Conservation (phyloP, 1,140 invertebrate genomes). For the Armadillidium nasatum region DNA sequence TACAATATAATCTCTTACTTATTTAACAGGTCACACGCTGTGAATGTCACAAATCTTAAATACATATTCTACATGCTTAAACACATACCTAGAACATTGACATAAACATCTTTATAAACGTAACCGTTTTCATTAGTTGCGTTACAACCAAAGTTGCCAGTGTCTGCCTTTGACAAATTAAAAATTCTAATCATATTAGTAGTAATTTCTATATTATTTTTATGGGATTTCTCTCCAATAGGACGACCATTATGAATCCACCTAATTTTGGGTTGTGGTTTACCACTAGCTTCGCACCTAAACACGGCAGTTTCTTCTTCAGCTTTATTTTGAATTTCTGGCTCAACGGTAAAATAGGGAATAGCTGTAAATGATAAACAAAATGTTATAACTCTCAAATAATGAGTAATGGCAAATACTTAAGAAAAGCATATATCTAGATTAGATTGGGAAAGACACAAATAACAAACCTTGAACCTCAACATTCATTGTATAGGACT, state of each 20-base stretch:
- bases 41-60: too few species aligned
- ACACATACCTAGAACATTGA: slow-evolving; percentile 83
- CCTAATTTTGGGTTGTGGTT: slow-evolving; percentile 81
- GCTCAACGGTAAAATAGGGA: slow-evolving; percentile 89
- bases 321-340: slow-evolving; percentile 78
- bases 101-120: slow-evolving; percentile 94
- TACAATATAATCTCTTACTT: too few species aligned
- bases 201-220: slow-evolving; percentile 41
- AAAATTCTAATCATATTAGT: slow-evolving; percentile 74
- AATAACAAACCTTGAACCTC: slow-evolving; percentile 62
- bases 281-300: slow-evolving; percentile 77
- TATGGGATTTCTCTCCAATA: slow-evolving; percentile 50
- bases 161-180: slow-evolving; percentile 79
- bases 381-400: too few species aligned
- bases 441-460: too few species aligned
- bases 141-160: slow-evolving; percentile 94
- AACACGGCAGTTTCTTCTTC: slow-evolving; percentile 87
- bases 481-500: slow-evolving; percentile 77
- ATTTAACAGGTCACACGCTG: too few species aligned
- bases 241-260: slow-evolving; percentile 95
- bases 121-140: slow-evolving; percentile 97
- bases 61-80: neutral
- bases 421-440: too few species aligned
- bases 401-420: too few species aligned
- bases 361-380: slow-evolving; percentile 59